Base-by-base conservation (phyloP, 2,888 invertebrate species). In the Parapristionchus giblindavisi region DNA sequence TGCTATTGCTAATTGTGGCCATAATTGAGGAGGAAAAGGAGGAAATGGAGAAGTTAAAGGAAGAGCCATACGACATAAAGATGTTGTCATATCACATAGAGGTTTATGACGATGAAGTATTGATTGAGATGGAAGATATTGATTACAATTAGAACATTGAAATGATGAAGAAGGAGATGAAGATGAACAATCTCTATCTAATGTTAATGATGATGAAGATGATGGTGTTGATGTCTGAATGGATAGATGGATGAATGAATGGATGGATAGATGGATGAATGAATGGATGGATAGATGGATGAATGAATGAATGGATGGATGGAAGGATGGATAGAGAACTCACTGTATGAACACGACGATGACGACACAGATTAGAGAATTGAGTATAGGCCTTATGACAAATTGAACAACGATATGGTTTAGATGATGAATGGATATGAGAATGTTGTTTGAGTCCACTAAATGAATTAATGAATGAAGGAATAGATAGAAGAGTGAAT, bases 311-410 rank as follows among this genome's bases (percentile, higher is more conserved):
- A n/a, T n/a, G n/a, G n/a, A n/a, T n/a, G n/a, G n/a, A n/a, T n/a
- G n/a, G n/a, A n/a, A n/a, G n/a, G n/a, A n/a, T n/a, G n/a, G n/a
- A n/a, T n/a, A n/a, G n/a, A n/a, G n/a, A n/a, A 71, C 71, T 78
- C 58, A 94, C 94, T 74, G 93, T 93, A 91, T 99, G 99, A 95
- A 98, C 97, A 76, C 98, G 94, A 89, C 95, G 96, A 91, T 99
- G 99, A n/a, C 99, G 93, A 89, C 99, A 99, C 87, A 99, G 91
- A 89, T 99, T 99, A 52, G 97, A 98, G 90, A 99, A 99, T 90
- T 99, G 99, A 3, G 99, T 99, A 91, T 99, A 99, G 14, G 96
- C 93, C 91, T 99, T 99, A 88, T 93, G 93, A 91, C 99, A 99
- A 82, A 96, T 94, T 81, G 88, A 88, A 78, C 89, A 89, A 17